Conservation (phyloP, 2,113 vertebrate species). For the Triplophysa rosa region DNA sequence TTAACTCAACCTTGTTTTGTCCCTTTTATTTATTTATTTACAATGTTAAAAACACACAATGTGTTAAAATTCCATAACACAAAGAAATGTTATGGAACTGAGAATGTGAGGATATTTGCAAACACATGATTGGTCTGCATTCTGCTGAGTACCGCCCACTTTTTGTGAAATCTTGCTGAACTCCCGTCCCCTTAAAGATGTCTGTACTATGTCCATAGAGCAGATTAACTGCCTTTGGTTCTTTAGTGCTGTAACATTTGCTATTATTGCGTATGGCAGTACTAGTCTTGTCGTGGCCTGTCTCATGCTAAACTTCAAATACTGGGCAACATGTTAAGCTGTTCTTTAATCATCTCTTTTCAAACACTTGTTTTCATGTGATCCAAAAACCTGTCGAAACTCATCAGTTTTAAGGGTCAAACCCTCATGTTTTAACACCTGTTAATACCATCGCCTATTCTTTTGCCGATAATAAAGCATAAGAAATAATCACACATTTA, state of each 20-base stretch:
- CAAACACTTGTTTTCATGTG: background rate
- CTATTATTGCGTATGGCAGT: constrained; percentile 8
- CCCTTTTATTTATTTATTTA: too few relatives aligned
- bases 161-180: too few relatives aligned
- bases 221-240: background rate
- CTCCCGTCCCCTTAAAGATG: background rate
- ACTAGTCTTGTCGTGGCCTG: constrained; percentile 38
- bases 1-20: too few relatives aligned
- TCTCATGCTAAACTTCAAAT: constrained; percentile 19
- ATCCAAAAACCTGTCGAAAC: constrained; percentile 25
- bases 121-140: too few relatives aligned
- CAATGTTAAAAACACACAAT: too few relatives aligned
- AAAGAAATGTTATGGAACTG: too few relatives aligned
- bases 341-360: constrained; percentile 13
- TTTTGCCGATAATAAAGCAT: background rate
- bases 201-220: background rate
- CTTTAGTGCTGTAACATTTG: constrained; percentile 17
- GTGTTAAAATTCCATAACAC: too few relatives aligned
- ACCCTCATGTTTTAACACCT: constrained; percentile 33
- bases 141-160: too few relatives aligned
- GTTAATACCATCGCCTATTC: constrained; percentile 7
- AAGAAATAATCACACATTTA: background rate
- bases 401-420: constrained; percentile 5
- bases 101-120: too few relatives aligned
- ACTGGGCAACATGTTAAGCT: constrained; percentile 30